phyloP scores from a whole-genome alignment of 2,888 invertebrate genomes.

The Ditylenchus weischeri region DNA sequence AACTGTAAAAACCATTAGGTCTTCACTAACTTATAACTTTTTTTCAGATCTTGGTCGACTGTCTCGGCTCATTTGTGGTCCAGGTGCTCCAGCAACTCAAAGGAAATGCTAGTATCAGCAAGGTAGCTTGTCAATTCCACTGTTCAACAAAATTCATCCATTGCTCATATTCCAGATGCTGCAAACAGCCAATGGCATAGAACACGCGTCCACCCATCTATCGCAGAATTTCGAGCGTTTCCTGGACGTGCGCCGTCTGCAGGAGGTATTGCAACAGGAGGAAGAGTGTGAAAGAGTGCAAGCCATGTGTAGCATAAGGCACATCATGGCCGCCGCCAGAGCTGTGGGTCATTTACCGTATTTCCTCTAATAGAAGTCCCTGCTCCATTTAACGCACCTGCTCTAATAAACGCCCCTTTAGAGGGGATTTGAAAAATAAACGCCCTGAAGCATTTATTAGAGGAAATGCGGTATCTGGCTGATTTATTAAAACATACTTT shows the following conservation, averaged over 20 bases:
- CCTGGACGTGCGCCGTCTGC: slow-evolving; percentile 22
- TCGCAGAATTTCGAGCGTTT: slow-evolving; percentile 34
- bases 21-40: background rate
- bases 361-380: no score
- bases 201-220: slow-evolving; percentile 32
- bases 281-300: slow-evolving; percentile 21
- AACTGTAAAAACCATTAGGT: background rate
- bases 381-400: no score
- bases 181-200: slow-evolving; percentile 37
- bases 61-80: slow-evolving; percentile 25
- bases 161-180: slow-evolving; percentile 22
- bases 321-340: slow-evolving; percentile 20
- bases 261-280: slow-evolving; percentile 18
- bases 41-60: slow-evolving; percentile 33
- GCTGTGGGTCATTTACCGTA: slow-evolving; percentile 11
- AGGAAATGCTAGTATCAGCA: slow-evolving; percentile 20
- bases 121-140: background rate
- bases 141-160: background rate
- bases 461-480: no score
- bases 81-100: slow-evolving; percentile 24
- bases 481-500: background rate
- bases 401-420: no score
- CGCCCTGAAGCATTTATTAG: no score
- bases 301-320: slow-evolving; percentile 15
- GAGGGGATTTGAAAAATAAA: no score